Evolutionary conservation across 2,888 invertebrate genomes (phyloP).

Genomic region (Troides oblongomaculatus): DNA sequence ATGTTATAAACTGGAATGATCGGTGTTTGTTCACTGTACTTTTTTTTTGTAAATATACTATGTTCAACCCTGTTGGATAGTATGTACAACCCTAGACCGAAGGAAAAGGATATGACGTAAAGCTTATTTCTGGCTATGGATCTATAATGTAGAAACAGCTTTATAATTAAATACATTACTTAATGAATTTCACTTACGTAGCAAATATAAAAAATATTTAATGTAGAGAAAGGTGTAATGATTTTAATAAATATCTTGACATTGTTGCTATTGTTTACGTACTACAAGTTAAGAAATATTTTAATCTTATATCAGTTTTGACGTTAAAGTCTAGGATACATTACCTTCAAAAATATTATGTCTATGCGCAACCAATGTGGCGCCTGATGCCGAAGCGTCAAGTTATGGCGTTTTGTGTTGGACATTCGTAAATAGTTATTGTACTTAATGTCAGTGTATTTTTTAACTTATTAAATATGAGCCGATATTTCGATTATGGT

Average conservation of each 20-base stretch:
- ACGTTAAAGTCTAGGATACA: slow-evolving; percentile 41
- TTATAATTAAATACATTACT: slow-evolving; percentile 12
- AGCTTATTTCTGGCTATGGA: slow-evolving; percentile 33
- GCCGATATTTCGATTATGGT: slow-evolving; percentile 79
- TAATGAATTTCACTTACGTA: not conserved
- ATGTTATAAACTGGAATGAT: not conserved
- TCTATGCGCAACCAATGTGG: slow-evolving; percentile 77
- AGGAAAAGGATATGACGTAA: slow-evolving; percentile 56
- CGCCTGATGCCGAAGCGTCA: slow-evolving; percentile 60
- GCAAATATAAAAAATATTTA: not conserved
- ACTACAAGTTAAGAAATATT: not conserved
- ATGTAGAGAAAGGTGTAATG: not conserved
- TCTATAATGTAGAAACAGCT: slow-evolving; percentile 11
- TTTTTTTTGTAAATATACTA: slow-evolving; percentile 2
- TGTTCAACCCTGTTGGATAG: slow-evolving; percentile 20
- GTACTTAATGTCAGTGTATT: slow-evolving; percentile 55
- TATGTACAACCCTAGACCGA: slow-evolving; percentile 46
- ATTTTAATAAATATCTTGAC: not conserved
- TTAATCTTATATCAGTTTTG: slow-evolving; percentile 4
- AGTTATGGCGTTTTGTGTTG: slow-evolving; percentile 69
- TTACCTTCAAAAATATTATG: slow-evolving; percentile 42
- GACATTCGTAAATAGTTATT: slow-evolving; percentile 56
- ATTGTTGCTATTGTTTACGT: not conserved
- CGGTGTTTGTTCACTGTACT: not conserved
- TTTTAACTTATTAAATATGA: slow-evolving; percentile 69